phyloP scores from a whole-genome alignment of 1,140 invertebrate genomes.

The Bombus waltoni region DNA sequence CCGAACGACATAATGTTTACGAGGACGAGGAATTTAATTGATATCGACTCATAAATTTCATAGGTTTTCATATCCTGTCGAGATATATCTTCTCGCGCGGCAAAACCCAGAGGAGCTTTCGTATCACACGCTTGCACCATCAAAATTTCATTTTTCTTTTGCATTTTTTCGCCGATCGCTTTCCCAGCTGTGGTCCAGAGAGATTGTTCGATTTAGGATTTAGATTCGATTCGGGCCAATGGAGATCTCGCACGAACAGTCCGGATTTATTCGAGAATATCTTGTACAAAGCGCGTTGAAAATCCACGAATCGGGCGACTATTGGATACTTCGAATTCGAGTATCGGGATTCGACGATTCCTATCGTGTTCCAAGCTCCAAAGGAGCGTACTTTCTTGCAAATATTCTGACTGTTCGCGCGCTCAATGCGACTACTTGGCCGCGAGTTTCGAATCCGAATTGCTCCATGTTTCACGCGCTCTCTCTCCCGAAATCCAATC shows the following conservation, averaged over 20 bases:
- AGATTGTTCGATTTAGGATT: background rate
- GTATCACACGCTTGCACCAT: background rate
- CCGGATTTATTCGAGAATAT: background rate
- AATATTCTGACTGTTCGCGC: background rate
- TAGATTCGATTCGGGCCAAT: background rate
- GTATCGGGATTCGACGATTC: background rate
- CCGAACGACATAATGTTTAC: conserved; percentile 10
- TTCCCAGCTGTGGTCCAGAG: no score
- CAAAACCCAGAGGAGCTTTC: background rate
- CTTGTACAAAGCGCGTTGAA: background rate
- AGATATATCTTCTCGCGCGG: background rate
- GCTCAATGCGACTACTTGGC: background rate
- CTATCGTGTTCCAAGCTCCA: background rate
- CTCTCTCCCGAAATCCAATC: background rate
- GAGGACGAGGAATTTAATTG: conserved; percentile 8
- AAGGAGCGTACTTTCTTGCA: background rate
- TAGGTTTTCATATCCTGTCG: background rate
- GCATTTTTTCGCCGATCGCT: background rate
- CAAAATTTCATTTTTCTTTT: no score
- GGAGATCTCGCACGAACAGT: background rate
- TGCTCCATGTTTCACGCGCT: background rate
- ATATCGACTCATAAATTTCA: conserved; percentile 10
- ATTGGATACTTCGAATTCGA: background rate
- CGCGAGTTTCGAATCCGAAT: conserved; percentile 7
- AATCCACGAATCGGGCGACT: background rate